phyloP scores from a whole-genome alignment of 2,113 vertebrate genomes.

The Promerops cafer region DNA sequence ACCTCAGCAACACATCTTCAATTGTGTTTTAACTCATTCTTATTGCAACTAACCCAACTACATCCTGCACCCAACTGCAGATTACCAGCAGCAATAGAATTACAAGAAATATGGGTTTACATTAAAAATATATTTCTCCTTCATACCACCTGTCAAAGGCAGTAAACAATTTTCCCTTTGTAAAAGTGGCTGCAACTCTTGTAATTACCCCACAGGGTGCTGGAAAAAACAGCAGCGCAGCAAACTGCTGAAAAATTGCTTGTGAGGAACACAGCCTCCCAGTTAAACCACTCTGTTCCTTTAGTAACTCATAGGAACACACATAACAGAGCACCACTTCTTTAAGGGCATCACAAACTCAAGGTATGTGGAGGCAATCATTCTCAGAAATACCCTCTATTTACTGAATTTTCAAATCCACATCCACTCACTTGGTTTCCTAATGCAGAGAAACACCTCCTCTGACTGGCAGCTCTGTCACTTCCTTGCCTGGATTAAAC shows the following conservation, averaged over 20 bases:
- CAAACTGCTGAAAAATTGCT: not conserved
- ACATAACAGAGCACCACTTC: not conserved
- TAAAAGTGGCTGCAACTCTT: not conserved
- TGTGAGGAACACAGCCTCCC: not conserved
- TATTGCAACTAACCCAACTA: not conserved
- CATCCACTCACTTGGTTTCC: not conserved
- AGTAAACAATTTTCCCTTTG: not conserved
- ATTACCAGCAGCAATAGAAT: not conserved
- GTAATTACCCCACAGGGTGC: not conserved
- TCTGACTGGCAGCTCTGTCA: not conserved
- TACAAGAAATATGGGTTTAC: not conserved
- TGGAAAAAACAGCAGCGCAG: not conserved
- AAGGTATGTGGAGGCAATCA: not conserved
- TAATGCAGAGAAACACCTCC: not conserved
- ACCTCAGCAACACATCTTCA: not conserved
- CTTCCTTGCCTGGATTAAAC: not conserved
- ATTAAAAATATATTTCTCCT: not conserved
- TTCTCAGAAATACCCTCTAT: not conserved
- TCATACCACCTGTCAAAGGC: not conserved
- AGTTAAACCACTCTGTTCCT: not conserved
- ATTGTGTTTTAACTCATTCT: not conserved
- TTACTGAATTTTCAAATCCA: not conserved
- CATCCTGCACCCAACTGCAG: not conserved
- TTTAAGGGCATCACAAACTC: not conserved
- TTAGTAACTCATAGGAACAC: not conserved